These are phyloP conservation scores for Chloroceryle amazona DNA, from an alignment of 2,797 vertebrate species.

Conservation along the genomic window DNA sequence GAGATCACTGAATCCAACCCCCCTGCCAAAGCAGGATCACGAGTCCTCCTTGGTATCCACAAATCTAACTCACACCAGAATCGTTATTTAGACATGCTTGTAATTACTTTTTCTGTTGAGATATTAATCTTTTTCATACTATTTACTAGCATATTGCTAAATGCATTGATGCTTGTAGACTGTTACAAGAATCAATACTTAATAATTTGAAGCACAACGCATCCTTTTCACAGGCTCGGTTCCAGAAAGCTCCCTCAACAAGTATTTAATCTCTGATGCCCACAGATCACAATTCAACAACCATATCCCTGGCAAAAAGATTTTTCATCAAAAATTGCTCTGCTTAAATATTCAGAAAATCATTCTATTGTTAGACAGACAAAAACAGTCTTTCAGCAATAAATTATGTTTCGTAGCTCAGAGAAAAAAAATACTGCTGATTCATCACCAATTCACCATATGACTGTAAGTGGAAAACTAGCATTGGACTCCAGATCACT, in stretches of 20 bases:
- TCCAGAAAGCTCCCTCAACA: slow-evolving; percentile 9
- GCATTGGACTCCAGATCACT: neutral
- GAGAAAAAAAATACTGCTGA: slow-evolving; percentile 17
- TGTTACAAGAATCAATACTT: slow-evolving; percentile 43
- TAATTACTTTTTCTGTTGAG: slow-evolving; percentile 21
- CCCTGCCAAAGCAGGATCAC: no score
- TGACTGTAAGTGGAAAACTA: neutral
- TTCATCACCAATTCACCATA: neutral
- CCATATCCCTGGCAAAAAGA: neutral
- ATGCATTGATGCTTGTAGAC: slow-evolving; percentile 31
- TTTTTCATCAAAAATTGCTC: slow-evolving; percentile 43
- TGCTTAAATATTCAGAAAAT: slow-evolving; percentile 40
- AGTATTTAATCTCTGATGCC: slow-evolving; percentile 6
- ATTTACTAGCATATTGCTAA: slow-evolving; percentile 42
- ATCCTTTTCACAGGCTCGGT: neutral
- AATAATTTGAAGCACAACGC: slow-evolving; percentile 56
- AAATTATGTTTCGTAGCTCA: slow-evolving; percentile 25
- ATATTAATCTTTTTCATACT: slow-evolving; percentile 29
- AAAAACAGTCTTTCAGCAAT: neutral
- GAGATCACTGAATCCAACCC: no score
- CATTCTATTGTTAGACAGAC: slow-evolving; percentile 1
- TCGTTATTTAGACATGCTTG: neutral
- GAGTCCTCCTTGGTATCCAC: neutral
- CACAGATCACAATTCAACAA: slow-evolving; percentile 38
- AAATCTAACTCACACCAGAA: neutral